Conservation (phyloP, 2,888 invertebrate genomes). For the Pachymerium ferrugineum region DNA sequence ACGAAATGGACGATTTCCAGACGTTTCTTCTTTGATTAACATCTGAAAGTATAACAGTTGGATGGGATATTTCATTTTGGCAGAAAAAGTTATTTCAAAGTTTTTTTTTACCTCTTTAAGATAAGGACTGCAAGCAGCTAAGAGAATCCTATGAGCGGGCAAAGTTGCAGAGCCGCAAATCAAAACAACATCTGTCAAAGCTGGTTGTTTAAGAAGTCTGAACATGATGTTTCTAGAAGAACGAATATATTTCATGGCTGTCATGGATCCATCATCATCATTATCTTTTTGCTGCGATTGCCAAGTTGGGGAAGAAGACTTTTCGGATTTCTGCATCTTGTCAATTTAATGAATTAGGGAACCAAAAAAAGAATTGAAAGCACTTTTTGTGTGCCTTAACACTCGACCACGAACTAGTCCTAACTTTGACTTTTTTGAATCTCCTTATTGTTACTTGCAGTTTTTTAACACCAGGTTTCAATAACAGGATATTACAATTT, state of each 20-base stretch:
- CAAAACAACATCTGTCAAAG: not conserved
- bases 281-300: too few species aligned
- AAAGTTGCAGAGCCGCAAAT: not conserved
- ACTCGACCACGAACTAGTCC: too few species aligned
- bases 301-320: too few species aligned
- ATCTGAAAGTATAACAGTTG: not conserved
- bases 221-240: not conserved
- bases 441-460: too few species aligned
- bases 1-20: not conserved
- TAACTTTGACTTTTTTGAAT: too few species aligned
- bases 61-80: not conserved
- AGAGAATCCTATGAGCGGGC: not conserved
- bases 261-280: not conserved
- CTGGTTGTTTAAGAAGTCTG: not conserved
- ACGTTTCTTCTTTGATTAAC: not conserved
- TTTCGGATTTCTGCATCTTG: too few species aligned
- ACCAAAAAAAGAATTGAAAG: too few species aligned
- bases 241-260: not conserved
- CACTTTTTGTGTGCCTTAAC: too few species aligned
- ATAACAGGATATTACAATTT: too few species aligned
- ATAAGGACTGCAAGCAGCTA: not conserved
- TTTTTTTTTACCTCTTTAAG: not conserved
- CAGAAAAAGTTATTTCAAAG: too few species aligned
- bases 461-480: too few species aligned
- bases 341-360: too few species aligned